These are phyloP conservation scores for Tetrapedia diversipes DNA, from an alignment of 2,888 invertebrate species.

Conservation along the genomic window DNA sequence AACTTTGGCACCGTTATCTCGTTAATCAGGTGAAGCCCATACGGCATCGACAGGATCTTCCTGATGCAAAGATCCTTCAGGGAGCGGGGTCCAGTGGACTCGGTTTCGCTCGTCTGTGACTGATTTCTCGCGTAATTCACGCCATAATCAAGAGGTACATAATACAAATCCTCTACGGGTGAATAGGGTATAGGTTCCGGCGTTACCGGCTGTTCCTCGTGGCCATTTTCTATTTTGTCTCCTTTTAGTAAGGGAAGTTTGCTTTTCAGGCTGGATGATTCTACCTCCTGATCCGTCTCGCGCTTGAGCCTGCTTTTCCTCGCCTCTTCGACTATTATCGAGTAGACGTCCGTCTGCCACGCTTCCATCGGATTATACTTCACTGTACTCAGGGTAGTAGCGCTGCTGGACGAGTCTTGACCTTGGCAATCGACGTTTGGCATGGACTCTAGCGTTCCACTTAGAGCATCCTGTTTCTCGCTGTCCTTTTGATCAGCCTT, in stretches of 20 bases:
- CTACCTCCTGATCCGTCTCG: conserved; percentile 22
- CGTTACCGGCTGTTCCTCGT: conserved; percentile 35
- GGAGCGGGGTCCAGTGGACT: no score
- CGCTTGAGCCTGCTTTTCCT: conserved; percentile 59
- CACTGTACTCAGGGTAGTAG: conserved; percentile 87
- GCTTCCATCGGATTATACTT: conserved; percentile 87
- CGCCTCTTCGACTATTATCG: conserved; percentile 83
- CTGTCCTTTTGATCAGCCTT: neutral
- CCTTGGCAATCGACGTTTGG: conserved; percentile 41
- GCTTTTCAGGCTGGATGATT: conserved; percentile 64
- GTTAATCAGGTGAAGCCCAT: conserved; percentile 86
- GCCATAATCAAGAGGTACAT: conserved; percentile 59
- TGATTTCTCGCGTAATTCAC: neutral
- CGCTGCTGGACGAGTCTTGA: conserved; percentile 86
- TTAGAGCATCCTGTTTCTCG: neutral
- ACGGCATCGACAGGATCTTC: conserved; percentile 87
- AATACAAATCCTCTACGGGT: conserved; percentile 66
- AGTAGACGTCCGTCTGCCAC: conserved; percentile 85
- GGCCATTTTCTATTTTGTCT: conserved; percentile 69
- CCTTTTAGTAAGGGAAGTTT: conserved; percentile 63
- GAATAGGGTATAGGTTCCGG: conserved; percentile 67
- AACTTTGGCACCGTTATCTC: conserved; percentile 73
- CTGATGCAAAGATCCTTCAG: conserved; percentile 88
- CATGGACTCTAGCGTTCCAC: neutral
- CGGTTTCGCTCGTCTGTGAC: conserved; percentile 77